A percentile compares a stretch with the other conserved stretches of the same genome.
These are phyloP conservation scores for Nixonia krombeini DNA, from an alignment of 1,140 invertebrate genomes.

Conservation along the genomic window DNA sequence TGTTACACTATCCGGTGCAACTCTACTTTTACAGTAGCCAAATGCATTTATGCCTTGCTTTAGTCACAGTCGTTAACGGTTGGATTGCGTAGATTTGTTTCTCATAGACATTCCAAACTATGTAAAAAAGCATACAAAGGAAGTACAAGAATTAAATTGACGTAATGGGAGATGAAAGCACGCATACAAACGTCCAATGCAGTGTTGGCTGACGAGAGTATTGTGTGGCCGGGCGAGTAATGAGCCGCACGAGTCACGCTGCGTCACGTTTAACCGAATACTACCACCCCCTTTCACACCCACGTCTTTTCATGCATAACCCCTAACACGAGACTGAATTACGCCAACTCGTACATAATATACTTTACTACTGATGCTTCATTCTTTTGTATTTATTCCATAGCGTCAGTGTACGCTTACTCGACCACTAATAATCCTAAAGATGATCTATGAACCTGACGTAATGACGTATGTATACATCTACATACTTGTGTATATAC, in stretches of 20 bases:
- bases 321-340: conserved; percentile 23
- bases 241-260: conserved; percentile 62
- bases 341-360: conserved; percentile 11
- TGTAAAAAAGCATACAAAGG: background rate
- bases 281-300: conserved; percentile 17
- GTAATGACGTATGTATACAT: conserved; percentile 27
- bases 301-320: conserved; percentile 18
- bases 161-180: conserved; percentile 50
- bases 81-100: background rate
- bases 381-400: conserved; percentile 47
- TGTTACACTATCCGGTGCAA: too few species aligned
- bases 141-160: conserved; percentile 34
- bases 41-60: too few species aligned
- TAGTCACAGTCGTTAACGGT: too few species aligned
- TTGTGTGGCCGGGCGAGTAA: conserved; percentile 57
- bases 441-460: conserved; percentile 33
- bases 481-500: background rate
- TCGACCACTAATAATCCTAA: conserved; percentile 38
- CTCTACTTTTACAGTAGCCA: too few species aligned
- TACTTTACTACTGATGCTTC: conserved; percentile 18
- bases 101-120: background rate
- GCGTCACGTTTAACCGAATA: conserved; percentile 55
- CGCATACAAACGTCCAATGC: conserved; percentile 8
- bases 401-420: conserved; percentile 40
- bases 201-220: conserved; percentile 56